phyloP scores from a whole-genome alignment of 2,888 invertebrate species.

The Branchellion lobata region DNA sequence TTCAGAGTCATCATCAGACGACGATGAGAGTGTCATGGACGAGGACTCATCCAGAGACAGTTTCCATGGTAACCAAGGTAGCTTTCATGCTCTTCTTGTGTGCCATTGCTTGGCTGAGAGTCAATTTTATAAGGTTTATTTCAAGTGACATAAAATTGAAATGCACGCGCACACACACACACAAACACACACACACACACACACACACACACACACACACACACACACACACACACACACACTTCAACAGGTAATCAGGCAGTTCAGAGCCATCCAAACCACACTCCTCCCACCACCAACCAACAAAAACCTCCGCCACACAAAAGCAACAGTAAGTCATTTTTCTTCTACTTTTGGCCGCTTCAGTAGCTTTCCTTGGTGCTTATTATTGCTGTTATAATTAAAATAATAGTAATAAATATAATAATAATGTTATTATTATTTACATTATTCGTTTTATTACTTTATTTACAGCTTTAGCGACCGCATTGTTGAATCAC shows the following conservation, averaged over 20 bases:
- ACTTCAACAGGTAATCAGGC: background rate
- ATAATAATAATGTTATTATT: too few species aligned
- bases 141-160: too few species aligned
- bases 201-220: constrained; percentile 19
- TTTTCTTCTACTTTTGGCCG: background rate
- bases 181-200: background rate
- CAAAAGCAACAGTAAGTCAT: background rate
- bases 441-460: too few species aligned
- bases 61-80: constrained; percentile 40
- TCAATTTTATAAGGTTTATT: constrained; percentile 59
- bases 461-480: too few species aligned
- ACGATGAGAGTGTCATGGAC: constrained; percentile 60
- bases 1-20: constrained; percentile 58
- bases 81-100: background rate
- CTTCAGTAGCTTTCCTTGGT: too few species aligned
- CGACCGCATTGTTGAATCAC: too few species aligned
- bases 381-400: too few species aligned
- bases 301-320: background rate
- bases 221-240: constrained; percentile 7
- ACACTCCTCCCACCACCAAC: background rate
- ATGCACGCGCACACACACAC: background rate
- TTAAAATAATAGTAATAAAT: too few species aligned
- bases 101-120: background rate
- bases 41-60: constrained; percentile 57
- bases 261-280: background rate